Evolutionary conservation across 2,888 invertebrate species (phyloP).

Genomic region (Liopterus haemorrhoidalis): DNA sequence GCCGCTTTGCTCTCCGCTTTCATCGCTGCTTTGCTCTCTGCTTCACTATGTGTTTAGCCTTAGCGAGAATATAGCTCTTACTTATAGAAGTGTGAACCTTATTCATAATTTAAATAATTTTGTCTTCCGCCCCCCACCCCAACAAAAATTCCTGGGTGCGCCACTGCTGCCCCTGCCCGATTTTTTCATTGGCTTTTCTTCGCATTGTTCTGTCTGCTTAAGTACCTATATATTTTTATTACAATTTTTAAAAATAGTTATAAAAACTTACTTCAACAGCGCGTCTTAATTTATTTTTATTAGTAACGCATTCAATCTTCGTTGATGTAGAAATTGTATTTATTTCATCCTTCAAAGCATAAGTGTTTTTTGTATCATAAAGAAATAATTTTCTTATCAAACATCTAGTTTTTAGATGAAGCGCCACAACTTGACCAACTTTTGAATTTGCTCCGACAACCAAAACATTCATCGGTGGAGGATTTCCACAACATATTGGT

Average conservation of each 20-base stretch:
- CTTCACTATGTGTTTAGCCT: too few relatives aligned
- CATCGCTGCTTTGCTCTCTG: too few relatives aligned
- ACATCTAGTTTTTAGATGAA: conserved; percentile 40
- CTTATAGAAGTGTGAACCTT: too few relatives aligned
- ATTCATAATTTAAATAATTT: too few relatives aligned
- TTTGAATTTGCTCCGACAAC: conserved; percentile 27
- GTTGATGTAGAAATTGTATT: conserved; percentile 41
- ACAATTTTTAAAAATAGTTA: background rate
- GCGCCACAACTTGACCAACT: conserved; percentile 30
- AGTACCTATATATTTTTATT: too few relatives aligned
- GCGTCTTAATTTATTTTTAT: conserved; percentile 36
- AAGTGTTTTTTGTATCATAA: conserved; percentile 36
- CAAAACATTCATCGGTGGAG: conserved; percentile 24
- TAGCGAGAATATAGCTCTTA: too few relatives aligned
- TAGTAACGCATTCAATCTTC: conserved; percentile 37
- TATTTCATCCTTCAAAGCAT: conserved; percentile 39
- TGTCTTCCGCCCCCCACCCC: too few relatives aligned
- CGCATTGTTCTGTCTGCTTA: too few relatives aligned
- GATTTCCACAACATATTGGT: background rate
- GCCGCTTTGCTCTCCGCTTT: too few relatives aligned
- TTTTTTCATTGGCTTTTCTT: too few relatives aligned
- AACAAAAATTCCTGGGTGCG: too few relatives aligned
- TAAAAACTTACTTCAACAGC: conserved; percentile 37
- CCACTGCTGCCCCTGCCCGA: too few relatives aligned
- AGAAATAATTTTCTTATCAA: conserved; percentile 39